Evolutionary conservation across 2,888 invertebrate species (phyloP).

Genomic region (Agrochola litura): DNA sequence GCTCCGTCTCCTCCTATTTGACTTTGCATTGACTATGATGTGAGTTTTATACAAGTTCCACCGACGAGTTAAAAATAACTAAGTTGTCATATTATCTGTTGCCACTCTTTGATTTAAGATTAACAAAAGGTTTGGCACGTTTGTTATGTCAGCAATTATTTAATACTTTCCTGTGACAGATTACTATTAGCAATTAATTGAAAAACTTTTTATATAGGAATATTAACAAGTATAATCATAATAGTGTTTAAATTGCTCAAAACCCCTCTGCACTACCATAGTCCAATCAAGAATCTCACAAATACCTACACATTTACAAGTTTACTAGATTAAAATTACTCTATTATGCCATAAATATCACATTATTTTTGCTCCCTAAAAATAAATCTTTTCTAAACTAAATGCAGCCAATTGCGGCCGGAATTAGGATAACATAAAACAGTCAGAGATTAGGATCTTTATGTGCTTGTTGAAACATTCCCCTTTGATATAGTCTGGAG

Average conservation of each 20-base stretch:
- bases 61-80: neutral
- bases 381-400: conserved; percentile 40
- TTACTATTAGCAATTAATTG: neutral
- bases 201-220: neutral
- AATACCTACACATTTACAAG: neutral
- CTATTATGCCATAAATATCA: conserved; percentile 13
- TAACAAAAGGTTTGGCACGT: neutral
- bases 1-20: too few relatives aligned
- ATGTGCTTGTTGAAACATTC: conserved; percentile 58
- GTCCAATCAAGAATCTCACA: neutral
- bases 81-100: neutral
- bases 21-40: too few relatives aligned
- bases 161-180: neutral
- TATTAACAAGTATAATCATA: neutral
- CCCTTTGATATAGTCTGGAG: conserved; percentile 51
- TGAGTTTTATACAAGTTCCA: neutral
- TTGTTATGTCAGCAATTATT: too few relatives aligned
- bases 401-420: conserved; percentile 49
- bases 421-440: conserved; percentile 66
- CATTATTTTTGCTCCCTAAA: conserved; percentile 4
- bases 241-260: too few relatives aligned
- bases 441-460: conserved; percentile 63
- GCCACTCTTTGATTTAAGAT: neutral
- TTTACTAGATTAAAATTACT: neutral
- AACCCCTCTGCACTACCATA: too few relatives aligned